These are phyloP conservation scores for Beaufortia kweichowensis DNA, from an alignment of 2,113 vertebrate species.

Conservation along the genomic window DNA sequence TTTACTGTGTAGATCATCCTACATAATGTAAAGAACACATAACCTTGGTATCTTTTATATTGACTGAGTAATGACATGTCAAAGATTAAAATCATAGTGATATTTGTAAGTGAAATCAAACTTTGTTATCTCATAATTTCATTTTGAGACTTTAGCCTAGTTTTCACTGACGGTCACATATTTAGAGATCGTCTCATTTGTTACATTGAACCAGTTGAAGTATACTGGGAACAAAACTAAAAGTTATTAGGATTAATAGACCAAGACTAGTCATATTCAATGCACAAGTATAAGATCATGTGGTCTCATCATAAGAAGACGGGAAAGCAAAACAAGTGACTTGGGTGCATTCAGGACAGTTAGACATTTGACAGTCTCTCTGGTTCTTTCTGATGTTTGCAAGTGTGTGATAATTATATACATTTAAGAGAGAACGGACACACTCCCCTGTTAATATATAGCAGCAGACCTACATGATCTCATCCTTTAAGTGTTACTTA, in stretches of 20 bases:
- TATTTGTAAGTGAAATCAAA: too few species aligned
- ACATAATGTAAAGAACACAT: too few species aligned
- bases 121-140: too few species aligned
- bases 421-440: not conserved
- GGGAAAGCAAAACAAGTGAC: slow-evolving; percentile 35
- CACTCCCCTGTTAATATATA: slow-evolving; percentile 9
- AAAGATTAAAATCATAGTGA: too few species aligned
- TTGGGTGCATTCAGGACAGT: slow-evolving; percentile 11
- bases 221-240: not conserved
- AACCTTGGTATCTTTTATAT: too few species aligned
- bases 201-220: not conserved
- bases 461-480: not conserved
- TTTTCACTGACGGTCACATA: too few species aligned
- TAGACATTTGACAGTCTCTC: slow-evolving; percentile 4
- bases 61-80: too few species aligned
- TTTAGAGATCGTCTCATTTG: not conserved
- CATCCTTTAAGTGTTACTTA: not conserved
- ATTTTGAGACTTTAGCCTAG: too few species aligned
- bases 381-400: slow-evolving; percentile 22
- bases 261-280: not conserved
- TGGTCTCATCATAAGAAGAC: not conserved
- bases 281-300: not conserved
- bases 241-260: not conserved
- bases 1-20: too few species aligned
- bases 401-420: slow-evolving; percentile 20